Conservation (phyloP, 2,113 vertebrate species). For the Centropus unirufus region DNA sequence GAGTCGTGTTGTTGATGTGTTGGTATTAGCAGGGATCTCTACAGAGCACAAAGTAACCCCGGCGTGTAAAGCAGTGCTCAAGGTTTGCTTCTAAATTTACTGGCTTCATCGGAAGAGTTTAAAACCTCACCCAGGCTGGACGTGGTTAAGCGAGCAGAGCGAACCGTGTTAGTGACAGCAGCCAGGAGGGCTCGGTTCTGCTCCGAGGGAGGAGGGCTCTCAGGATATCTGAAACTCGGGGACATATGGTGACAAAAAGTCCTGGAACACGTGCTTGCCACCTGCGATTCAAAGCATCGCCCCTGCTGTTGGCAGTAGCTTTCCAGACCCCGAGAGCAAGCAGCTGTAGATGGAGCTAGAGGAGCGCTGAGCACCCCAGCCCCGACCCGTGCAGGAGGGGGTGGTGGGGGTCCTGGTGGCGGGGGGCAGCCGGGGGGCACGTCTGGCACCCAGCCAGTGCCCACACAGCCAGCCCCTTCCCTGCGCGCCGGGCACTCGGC, state of each 20-base stretch:
- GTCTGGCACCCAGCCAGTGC: rapidly evolving
- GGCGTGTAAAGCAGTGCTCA: not conserved
- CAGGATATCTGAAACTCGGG: not conserved
- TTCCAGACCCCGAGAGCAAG: not conserved
- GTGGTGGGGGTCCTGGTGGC: not conserved
- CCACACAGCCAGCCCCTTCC: rapidly evolving
- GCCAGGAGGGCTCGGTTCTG: not conserved
- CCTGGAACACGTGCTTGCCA: not conserved
- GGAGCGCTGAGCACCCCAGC: not conserved
- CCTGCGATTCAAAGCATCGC: not conserved
- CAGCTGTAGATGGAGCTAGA: conserved; percentile 69
- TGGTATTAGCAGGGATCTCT: not conserved
- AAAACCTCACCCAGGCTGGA: not conserved
- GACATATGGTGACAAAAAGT: not conserved
- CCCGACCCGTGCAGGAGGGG: not conserved
- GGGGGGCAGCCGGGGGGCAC: no score
- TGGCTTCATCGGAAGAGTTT: not conserved
- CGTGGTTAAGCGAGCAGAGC: not conserved
- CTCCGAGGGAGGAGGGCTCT: not conserved
- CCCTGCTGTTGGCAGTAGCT: not conserved
- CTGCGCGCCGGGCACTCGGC: rapidly evolving
- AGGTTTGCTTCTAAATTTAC: not conserved
- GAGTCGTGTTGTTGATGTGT: not conserved
- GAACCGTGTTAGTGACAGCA: not conserved
- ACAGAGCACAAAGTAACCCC: not conserved